Percentiles rank a stretch among this genome's conserved stretches.
Conservation (phyloP, 1,140 invertebrate species). For the Ladona fulva region DNA sequence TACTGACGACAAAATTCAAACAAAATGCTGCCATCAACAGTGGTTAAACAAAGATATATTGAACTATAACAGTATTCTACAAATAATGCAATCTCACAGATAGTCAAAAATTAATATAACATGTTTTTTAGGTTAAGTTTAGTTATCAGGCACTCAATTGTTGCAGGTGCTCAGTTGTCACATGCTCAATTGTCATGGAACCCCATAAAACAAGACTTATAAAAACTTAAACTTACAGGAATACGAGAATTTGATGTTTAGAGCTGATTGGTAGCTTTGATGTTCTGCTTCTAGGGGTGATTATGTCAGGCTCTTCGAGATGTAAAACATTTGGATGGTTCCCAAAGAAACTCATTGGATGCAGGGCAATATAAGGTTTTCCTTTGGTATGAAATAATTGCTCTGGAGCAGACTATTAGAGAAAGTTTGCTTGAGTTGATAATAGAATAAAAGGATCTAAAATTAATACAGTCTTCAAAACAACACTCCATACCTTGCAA, state of each 20-base stretch:
- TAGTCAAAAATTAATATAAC: no score
- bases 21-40: no score
- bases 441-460: constrained; percentile 16
- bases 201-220: no score
- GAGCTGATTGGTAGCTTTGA: constrained; percentile 63
- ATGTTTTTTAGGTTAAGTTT: no score
- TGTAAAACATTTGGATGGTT: constrained; percentile 70
- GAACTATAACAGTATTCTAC: no score
- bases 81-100: no score
- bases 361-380: constrained; percentile 83
- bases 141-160: no score
- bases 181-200: no score
- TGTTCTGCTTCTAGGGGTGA: constrained; percentile 50
- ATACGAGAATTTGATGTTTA: constrained; percentile 80
- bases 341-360: constrained; percentile 84
- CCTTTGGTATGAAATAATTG: constrained; percentile 87
- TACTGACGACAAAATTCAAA: no score
- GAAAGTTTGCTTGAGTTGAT: constrained; percentile 18
- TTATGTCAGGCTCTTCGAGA: constrained; percentile 65
- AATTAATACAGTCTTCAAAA: constrained; percentile 16
- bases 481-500: constrained; percentile 54
- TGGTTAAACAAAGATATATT: no score
- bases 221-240: constrained; percentile 66
- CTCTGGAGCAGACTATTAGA: constrained; percentile 60
- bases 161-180: no score